A percentile compares a stretch with the other conserved stretches of the same genome.
phyloP scores from a whole-genome alignment of 2,888 invertebrate genomes.

The Tortrix viridana region DNA sequence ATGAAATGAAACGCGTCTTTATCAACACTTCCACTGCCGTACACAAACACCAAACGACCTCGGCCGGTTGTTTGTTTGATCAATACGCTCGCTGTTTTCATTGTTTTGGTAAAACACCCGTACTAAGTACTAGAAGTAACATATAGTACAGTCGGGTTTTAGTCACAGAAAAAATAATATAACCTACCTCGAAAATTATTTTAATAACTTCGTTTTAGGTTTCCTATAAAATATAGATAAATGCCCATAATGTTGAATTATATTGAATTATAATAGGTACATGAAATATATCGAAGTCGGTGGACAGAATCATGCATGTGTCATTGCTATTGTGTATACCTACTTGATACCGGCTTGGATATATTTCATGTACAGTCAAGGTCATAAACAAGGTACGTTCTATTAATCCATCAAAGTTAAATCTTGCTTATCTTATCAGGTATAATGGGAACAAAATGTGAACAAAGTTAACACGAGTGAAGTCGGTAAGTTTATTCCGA shows the following conservation, averaged over 20 bases:
- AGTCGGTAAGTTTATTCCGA: conserved; percentile 69
- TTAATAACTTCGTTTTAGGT: too few relatives aligned
- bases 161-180: too few relatives aligned
- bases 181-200: too few relatives aligned
- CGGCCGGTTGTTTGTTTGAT: conserved; percentile 41
- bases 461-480: conserved; percentile 55
- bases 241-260: too few relatives aligned
- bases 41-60: conserved; percentile 1
- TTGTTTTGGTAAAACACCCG: conserved; percentile 27
- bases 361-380: too few relatives aligned
- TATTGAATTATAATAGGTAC: too few relatives aligned
- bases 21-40: neutral
- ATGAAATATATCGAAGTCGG: too few relatives aligned
- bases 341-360: too few relatives aligned
- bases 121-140: neutral
- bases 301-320: too few relatives aligned
- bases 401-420: conserved; percentile 9
- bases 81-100: conserved; percentile 40
- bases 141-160: neutral
- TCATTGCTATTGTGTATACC: too few relatives aligned
- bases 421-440: conserved; percentile 25
- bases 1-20: neutral
- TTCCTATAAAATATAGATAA: too few relatives aligned
- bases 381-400: too few relatives aligned
- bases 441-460: conserved; percentile 44